Percentiles rank a stretch among this genome's conserved stretches.
phyloP scores from a whole-genome alignment of 2,797 vertebrate genomes.

The Benthosema pterotum region DNA sequence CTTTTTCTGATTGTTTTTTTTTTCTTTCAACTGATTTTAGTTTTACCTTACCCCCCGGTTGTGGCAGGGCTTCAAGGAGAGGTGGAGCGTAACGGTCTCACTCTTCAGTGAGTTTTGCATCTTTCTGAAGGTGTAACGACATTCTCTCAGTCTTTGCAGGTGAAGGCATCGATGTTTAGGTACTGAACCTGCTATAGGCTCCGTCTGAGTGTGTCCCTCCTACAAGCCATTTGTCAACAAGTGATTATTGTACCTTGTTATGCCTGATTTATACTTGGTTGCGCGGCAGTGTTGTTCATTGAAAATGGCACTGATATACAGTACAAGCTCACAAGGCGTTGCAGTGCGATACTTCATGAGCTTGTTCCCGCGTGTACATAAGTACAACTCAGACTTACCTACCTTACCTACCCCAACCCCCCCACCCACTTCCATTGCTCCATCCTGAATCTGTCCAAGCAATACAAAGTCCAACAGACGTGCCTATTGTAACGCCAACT shows the following conservation, averaged over 20 bases:
- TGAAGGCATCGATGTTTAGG: conserved; percentile 70
- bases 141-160: conserved; percentile 68
- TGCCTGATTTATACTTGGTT: not conserved
- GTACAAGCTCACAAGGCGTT: no score
- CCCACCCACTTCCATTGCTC: conserved; percentile 45
- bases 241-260: conserved; percentile 64
- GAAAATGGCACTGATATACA: no score
- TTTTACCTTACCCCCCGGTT: conserved; percentile 74
- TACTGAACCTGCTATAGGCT: conserved; percentile 71
- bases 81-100: conserved; percentile 52
- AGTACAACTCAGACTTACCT: conserved; percentile 7
- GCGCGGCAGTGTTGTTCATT: no score
- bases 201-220: conserved; percentile 47
- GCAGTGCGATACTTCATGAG: no score
- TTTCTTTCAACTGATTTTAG: conserved; percentile 78
- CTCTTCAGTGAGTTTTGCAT: conserved; percentile 65
- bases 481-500: conserved; percentile 75
- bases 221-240: conserved; percentile 59
- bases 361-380: no score
- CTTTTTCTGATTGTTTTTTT: conserved; percentile 82
- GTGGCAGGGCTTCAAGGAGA: conserved; percentile 60
- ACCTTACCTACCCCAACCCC: not conserved
- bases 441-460: conserved; percentile 73
- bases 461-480: conserved; percentile 81
- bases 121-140: conserved; percentile 66